phyloP scores from a whole-genome alignment of 2,797 vertebrate species.

The Pangasius mekongensis region DNA sequence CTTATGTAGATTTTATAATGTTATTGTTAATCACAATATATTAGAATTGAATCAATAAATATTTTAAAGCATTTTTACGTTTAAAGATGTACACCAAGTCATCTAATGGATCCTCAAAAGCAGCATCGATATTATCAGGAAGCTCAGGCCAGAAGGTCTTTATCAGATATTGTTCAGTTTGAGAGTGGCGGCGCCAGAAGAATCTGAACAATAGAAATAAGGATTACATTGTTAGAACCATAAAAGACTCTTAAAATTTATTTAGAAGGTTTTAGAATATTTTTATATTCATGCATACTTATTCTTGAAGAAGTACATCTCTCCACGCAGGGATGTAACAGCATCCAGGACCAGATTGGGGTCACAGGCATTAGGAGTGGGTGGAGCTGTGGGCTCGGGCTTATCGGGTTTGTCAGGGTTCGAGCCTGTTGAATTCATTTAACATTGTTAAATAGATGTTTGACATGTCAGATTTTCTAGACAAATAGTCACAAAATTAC shows the following conservation, averaged over 20 bases:
- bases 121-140: slow-evolving; percentile 78
- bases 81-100: slow-evolving; percentile 78
- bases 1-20: neutral
- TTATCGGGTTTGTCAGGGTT: slow-evolving; percentile 36
- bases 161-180: slow-evolving; percentile 71
- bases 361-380: slow-evolving; percentile 68
- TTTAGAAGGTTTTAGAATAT: neutral
- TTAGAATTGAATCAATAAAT: neutral
- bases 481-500: neutral
- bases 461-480: neutral
- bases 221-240: slow-evolving; percentile 7
- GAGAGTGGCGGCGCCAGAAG: slow-evolving; percentile 71
- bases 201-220: slow-evolving; percentile 64
- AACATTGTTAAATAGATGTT: neutral
- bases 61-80: slow-evolving; percentile 64
- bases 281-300: slow-evolving; percentile 66
- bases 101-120: slow-evolving; percentile 72
- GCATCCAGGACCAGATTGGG: slow-evolving; percentile 71
- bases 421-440: slow-evolving; percentile 59
- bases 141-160: slow-evolving; percentile 76
- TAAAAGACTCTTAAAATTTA: neutral
- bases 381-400: slow-evolving; percentile 55
- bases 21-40: neutral
- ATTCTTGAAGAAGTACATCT: slow-evolving; percentile 80
- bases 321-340: slow-evolving; percentile 73